phyloP scores from a whole-genome alignment of 1,140 invertebrate species.

The Orius insidiosus region DNA sequence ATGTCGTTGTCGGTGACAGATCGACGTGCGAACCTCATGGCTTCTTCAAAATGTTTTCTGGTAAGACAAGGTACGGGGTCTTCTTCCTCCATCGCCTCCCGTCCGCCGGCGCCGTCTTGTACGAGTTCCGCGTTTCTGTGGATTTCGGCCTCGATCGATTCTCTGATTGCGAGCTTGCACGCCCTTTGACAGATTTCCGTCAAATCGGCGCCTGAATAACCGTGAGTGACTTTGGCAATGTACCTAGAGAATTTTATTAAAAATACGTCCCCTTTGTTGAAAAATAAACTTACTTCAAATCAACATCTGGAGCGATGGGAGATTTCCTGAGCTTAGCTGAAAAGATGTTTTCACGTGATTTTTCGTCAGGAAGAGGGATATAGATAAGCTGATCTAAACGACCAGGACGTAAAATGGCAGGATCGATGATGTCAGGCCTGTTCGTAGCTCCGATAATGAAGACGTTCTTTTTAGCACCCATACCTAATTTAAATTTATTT shows the following conservation, averaged over 20 bases:
- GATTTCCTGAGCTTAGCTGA: slow-evolving; percentile 92
- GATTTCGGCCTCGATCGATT: slow-evolving; percentile 92
- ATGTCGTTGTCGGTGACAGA: slow-evolving; percentile 99
- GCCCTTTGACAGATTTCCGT: slow-evolving; percentile 98
- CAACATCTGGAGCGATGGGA: slow-evolving; percentile 86
- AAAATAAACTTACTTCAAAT: slow-evolving; percentile 49
- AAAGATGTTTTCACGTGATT: slow-evolving; percentile 87
- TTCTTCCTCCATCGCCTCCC: slow-evolving; percentile 78
- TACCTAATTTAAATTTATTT: slow-evolving; percentile 37
- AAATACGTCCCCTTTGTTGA: background rate
- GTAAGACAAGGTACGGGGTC: slow-evolving; percentile 98
- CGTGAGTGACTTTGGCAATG: slow-evolving; percentile 67
- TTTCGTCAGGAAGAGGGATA: slow-evolving; percentile 97
- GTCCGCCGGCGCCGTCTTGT: background rate
- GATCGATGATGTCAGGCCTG: slow-evolving; percentile 51
- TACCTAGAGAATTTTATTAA: background rate
- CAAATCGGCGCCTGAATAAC: slow-evolving; percentile 95
- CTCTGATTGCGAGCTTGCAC: slow-evolving; percentile 93
- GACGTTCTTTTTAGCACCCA: slow-evolving; percentile 98
- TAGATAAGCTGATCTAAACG: slow-evolving; percentile 98
- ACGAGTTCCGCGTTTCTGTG: background rate
- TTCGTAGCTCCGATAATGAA: slow-evolving; percentile 94
- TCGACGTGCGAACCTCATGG: slow-evolving; percentile 95
- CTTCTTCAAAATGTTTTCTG: slow-evolving; percentile 94
- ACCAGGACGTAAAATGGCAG: slow-evolving; percentile 93